These are phyloP conservation scores for Pyrgus malvae DNA, from an alignment of 2,888 invertebrate species.

Conservation along the genomic window DNA sequence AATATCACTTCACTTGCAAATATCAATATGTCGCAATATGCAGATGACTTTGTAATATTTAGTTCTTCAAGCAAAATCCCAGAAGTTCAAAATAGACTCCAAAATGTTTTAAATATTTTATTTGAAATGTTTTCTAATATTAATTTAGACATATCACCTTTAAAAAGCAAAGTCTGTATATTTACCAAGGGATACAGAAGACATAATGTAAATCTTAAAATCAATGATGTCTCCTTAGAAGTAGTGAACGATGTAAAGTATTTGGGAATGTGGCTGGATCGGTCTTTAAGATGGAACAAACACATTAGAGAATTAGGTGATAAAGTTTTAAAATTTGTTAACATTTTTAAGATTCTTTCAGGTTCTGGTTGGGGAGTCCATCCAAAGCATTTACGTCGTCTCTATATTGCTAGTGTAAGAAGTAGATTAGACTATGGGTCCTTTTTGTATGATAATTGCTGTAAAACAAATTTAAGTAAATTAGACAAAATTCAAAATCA, in stretches of 20 bases:
- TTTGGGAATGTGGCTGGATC: not conserved
- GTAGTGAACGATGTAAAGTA: not conserved
- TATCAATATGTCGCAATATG: not conserved
- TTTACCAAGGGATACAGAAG: not conserved
- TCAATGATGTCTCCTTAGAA: not conserved
- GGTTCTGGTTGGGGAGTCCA: no score
- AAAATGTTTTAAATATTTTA: not conserved
- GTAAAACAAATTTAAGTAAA: no score
- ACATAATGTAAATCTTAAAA: not conserved
- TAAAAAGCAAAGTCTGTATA: not conserved
- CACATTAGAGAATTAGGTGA: not conserved
- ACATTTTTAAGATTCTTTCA: no score
- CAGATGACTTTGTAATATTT: not conserved
- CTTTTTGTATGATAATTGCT: no score
- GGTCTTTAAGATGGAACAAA: not conserved
- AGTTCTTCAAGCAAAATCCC: not conserved
- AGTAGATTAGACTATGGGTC: no score
- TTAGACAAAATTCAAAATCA: no score
- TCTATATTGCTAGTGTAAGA: no score
- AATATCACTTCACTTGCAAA: not conserved
- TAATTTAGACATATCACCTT: not conserved
- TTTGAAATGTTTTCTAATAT: not conserved
- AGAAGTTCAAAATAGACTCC: not conserved
- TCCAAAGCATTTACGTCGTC: no score
- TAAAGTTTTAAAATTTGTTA: not conserved